phyloP scores from a whole-genome alignment of 2,797 vertebrate species.

The Fistularia tabacaria region DNA sequence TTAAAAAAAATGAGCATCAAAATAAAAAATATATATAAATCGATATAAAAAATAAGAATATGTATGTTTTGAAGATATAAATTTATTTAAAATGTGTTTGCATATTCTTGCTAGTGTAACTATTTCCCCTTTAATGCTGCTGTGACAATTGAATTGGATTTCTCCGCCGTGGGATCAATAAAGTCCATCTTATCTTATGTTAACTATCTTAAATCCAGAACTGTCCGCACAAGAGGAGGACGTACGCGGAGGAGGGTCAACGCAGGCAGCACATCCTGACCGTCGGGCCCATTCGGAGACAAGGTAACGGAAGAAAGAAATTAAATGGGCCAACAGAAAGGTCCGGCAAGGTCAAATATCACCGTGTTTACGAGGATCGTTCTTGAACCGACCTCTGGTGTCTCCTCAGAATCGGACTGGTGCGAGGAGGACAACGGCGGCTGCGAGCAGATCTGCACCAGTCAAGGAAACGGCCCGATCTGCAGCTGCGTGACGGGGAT shows the following conservation, averaged over 20 bases:
- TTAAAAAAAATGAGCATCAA: too few relatives aligned
- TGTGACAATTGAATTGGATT: too few relatives aligned
- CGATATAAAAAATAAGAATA: too few relatives aligned
- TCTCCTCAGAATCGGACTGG: slow-evolving; percentile 84
- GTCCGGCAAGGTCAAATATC: background rate
- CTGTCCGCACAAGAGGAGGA: slow-evolving; percentile 91
- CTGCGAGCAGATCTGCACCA: slow-evolving; percentile 96
- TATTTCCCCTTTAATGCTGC: too few relatives aligned
- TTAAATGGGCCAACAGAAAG: background rate
- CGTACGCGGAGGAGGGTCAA: slow-evolving; percentile 77
- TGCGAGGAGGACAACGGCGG: slow-evolving; percentile 89
- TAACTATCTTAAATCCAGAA: slow-evolving; percentile 68
- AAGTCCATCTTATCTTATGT: background rate
- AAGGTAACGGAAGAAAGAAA: slow-evolving; percentile 67
- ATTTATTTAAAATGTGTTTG: too few relatives aligned
- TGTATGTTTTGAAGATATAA: too few relatives aligned
- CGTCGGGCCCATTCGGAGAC: slow-evolving; percentile 91
- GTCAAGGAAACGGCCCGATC: slow-evolving; percentile 77
- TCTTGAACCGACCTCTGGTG: background rate
- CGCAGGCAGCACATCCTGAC: slow-evolving; percentile 89
- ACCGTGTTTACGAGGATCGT: too few relatives aligned
- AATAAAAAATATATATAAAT: too few relatives aligned
- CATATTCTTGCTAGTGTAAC: too few relatives aligned
- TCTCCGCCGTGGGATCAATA: too few relatives aligned
- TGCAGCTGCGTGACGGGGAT: slow-evolving; percentile 95